phyloP scores from a whole-genome alignment of 2,888 invertebrate species.

The Arrhopalites spinosus region DNA sequence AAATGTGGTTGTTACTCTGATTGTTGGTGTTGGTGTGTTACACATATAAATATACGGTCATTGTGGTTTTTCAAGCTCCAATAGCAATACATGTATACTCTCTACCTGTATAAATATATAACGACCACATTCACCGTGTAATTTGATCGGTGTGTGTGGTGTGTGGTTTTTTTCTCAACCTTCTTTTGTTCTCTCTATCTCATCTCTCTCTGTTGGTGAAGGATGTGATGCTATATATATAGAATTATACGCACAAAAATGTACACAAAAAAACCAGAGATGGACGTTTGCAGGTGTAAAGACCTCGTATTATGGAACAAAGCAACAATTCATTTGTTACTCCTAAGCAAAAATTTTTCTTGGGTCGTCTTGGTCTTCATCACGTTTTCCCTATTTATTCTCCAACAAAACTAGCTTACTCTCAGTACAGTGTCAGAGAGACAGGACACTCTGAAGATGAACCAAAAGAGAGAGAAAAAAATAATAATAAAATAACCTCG shows the following conservation, averaged over 20 bases:
- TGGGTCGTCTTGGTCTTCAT: constrained; percentile 4
- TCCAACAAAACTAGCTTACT: constrained; percentile 3
- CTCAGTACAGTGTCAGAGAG: not conserved
- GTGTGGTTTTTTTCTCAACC: constrained; percentile 1
- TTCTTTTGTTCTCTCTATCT: constrained; percentile 10
- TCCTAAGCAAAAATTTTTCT: not conserved
- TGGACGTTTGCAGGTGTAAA: constrained; percentile 26
- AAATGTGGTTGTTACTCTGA: not conserved
- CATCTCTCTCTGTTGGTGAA: not conserved
- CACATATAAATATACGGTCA: constrained; percentile 21
- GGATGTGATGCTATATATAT: not conserved
- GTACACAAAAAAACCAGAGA: not conserved
- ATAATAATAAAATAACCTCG: constrained; percentile 6
- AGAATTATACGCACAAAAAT: not conserved
- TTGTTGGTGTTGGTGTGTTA: not conserved
- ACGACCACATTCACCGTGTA: constrained; percentile 31
- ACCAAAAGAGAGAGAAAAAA: not conserved
- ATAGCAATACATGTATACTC: too few relatives aligned
- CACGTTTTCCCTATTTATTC: constrained; percentile 33
- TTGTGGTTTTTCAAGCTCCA: constrained; percentile 31
- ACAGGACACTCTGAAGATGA: not conserved
- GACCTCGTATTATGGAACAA: constrained; percentile 31
- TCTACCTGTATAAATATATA: not conserved
- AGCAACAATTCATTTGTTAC: constrained; percentile 27
- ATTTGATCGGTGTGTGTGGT: constrained; percentile 32